These are phyloP conservation scores for Ochotona curzoniae DNA, from an alignment of 2,113 vertebrate genomes.

Conservation along the genomic window DNA sequence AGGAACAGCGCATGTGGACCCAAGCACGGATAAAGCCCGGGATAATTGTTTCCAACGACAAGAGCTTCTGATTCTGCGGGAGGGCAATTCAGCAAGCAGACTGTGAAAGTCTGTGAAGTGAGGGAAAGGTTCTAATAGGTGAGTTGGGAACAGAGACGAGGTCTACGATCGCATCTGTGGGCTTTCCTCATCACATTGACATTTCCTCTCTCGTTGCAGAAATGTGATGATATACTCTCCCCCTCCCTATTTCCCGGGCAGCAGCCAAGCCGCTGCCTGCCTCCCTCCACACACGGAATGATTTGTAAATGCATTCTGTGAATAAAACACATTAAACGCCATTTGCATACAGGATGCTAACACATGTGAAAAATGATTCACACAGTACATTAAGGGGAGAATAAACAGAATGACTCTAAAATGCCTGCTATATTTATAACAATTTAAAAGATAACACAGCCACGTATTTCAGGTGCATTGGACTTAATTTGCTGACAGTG, in stretches of 20 bases:
- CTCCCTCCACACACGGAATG: conserved; percentile 59
- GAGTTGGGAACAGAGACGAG: conserved; percentile 69
- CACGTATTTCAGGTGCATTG: conserved; percentile 74
- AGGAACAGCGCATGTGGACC: conserved; percentile 5
- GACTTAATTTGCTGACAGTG: conserved; percentile 49
- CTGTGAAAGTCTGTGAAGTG: conserved; percentile 64
- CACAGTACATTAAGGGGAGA: conserved; percentile 71
- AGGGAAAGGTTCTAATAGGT: conserved; percentile 68
- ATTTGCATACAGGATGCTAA: conserved; percentile 81
- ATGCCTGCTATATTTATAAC: conserved; percentile 65
- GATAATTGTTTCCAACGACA: conserved; percentile 67
- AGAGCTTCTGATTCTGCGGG: conserved; percentile 61
- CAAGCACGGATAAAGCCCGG: conserved; percentile 43
- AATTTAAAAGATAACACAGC: conserved; percentile 70
- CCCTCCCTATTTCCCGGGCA: conserved; percentile 62
- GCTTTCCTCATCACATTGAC: conserved; percentile 69
- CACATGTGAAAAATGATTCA: conserved; percentile 79
- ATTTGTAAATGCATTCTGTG: conserved; percentile 82
- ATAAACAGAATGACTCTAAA: conserved; percentile 73
- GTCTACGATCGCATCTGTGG: conserved; percentile 63
- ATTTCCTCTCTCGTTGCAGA: conserved; percentile 68
- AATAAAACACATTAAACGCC: conserved; percentile 80
- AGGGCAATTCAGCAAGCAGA: conserved; percentile 51
- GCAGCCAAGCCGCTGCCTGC: conserved; percentile 68
- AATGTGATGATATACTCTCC: conserved; percentile 54